Evolutionary conservation across 2,888 invertebrate genomes (phyloP), one percentile per base, ranked within the genome.

Genomic region (Hipparchia sbordonii): DNA sequence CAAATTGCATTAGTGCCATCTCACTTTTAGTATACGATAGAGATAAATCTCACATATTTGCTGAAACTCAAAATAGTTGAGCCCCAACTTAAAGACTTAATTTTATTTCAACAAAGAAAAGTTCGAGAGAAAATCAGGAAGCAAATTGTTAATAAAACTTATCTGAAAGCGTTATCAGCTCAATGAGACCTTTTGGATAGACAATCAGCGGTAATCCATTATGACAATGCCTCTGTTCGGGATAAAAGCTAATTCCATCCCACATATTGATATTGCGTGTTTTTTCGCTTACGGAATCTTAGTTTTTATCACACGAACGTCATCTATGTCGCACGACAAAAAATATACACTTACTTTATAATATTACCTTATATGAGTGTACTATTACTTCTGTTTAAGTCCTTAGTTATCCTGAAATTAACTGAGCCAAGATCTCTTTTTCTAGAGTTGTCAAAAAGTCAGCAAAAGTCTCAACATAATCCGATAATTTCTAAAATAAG

Each of bases 61-160:
- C 39, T 39, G 39, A 60, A 23, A 60, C 33, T 60, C 23, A 23
- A 23, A 23, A 23, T 23, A 23, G 23, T 23, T 23, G 23, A 9
- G 12, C 12, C n/a, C 60, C 6, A 61, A 61, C 60, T 61, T 61
- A 12, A 61, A 57, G 23, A 57, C 57, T 12, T 61, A 12, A 45
- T 45, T 61, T 61, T n/a, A 39, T n/a, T 45, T 45, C n/a, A 2
- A 39, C 60, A 45, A 39, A 61, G 45, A 61, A 61, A 61, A 61
- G 60, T 61, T 61, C 39, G 10, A 45, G 12, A 61, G 45, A 45
- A 6, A 13, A 23, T 51, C 48, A 23, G 23, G 48, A 51, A 63
- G 48, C 48, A 63, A 63, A 63, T 63, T 51, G 48, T 63, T 63
- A 48, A 13, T 48, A 3, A 13, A 63, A 63, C 63, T 63, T 63